A percentile compares a stretch with the other conserved stretches of the same genome.
These are phyloP conservation scores for Tuta absoluta DNA, from an alignment of 2,888 invertebrate species.

Conservation along the genomic window DNA sequence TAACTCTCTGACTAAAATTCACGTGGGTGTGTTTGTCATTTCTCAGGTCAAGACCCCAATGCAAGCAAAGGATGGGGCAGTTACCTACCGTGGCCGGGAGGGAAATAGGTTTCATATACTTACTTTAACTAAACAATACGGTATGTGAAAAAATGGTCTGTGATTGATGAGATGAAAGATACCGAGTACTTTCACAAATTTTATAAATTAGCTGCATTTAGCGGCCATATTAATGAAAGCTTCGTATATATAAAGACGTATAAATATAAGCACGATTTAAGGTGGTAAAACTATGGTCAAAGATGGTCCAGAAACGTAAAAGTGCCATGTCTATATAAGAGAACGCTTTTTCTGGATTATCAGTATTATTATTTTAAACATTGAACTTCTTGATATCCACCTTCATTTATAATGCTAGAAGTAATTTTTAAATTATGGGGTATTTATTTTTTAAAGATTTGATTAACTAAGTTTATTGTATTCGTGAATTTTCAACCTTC, in stretches of 20 bases:
- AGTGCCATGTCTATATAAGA: not conserved
- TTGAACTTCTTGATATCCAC: not conserved
- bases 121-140: not conserved
- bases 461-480: not conserved
- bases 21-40: conserved; percentile 19
- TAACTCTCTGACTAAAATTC: no score
- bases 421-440: not conserved
- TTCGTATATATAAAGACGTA: not conserved
- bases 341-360: no score
- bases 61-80: conserved; percentile 82
- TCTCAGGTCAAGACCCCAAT: conserved; percentile 75
- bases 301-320: not conserved
- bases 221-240: not conserved
- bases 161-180: conserved; percentile 22
- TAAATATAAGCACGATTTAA: not conserved
- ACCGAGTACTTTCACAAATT: conserved; percentile 7
- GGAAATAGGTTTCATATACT: conserved; percentile 42
- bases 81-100: conserved; percentile 81
- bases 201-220: not conserved
- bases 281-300: not conserved
- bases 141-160: conserved; percentile 24
- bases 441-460: not conserved
- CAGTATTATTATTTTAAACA: no score
- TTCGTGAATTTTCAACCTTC: not conserved
- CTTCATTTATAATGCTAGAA: not conserved